Base-by-base conservation (phyloP, 2,888 invertebrate species). In the Agriopis aurantiaria region DNA sequence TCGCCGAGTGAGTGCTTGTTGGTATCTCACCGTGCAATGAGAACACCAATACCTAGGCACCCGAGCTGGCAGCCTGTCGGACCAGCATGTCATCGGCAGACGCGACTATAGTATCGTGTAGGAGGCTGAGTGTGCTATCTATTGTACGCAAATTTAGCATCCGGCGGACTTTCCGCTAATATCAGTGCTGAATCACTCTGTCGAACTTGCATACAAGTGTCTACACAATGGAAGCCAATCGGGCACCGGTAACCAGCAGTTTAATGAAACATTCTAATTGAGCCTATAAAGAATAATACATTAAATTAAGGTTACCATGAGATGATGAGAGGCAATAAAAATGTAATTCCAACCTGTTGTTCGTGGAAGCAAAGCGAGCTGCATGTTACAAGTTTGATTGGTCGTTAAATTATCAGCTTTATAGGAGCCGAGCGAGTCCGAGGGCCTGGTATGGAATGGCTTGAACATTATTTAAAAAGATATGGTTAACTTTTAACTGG, bases 321-420 rank as follows among this genome's bases (percentile, higher is more conserved):
- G 51, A 49, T 51, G 61, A 45, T 14, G 46, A 45, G 51, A 49
- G 57, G 61, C 62, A 62, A 62, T 62, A 57, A 55, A 56, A 56
- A 43, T n/a, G 1, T 10, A 57, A 57, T 12, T 53, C 41, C 17
- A 58, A 68, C 62, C 23, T 72, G 66, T 71, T 69, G 58, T 75
- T 69, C 46, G 48, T 61, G 61, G 63, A 63, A 66, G 61, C 49
- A 7, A 33, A 60, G 46, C 17, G 43, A 51, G 65, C 57, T 51
- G 56, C 62, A 56, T 52, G 45, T 60, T 69, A 57, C 56, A 60
- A 56, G 17, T 61, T 69, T 71, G 45, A 69, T 69, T 48, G 67
- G 53, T 62, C 69, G 62, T 76, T 41, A 68, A 64, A 52, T 48
- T 65, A 67, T 46, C 33, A 33, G 33, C 17, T 63, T 48, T 51